A percentile compares a stretch with the other conserved stretches of the same genome.
Evolutionary conservation across 2,113 vertebrate genomes (phyloP).

Genomic region (Sturnus vulgaris): DNA sequence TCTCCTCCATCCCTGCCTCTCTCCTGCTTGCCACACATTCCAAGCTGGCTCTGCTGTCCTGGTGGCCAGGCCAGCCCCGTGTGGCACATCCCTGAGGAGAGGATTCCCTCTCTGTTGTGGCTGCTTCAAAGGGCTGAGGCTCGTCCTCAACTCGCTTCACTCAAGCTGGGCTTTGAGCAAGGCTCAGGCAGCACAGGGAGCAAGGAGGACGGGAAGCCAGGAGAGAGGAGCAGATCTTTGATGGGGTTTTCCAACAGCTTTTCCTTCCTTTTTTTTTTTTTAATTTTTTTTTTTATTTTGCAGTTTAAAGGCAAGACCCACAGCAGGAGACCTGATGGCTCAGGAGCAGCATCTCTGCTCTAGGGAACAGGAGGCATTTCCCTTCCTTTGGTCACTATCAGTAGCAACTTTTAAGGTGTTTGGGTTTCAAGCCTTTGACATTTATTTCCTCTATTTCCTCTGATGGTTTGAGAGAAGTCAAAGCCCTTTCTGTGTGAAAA

Average conservation of each 20-base stretch:
- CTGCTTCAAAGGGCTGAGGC: background rate
- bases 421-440: background rate
- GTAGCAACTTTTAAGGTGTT: background rate
- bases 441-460: background rate
- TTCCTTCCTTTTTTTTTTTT: background rate
- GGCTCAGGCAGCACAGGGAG: background rate
- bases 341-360: background rate
- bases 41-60: background rate
- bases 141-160: accelerated
- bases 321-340: background rate
- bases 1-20: accelerated
- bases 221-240: background rate
- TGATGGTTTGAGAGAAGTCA: background rate
- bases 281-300: background rate
- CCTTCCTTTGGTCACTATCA: background rate
- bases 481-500: background rate
- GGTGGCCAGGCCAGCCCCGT: background rate
- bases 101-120: background rate
- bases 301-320: background rate
- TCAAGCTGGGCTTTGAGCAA: background rate
- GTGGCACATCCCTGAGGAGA: background rate
- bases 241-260: background rate
- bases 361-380: background rate
- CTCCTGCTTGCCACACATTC: background rate
- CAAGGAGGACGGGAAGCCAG: background rate